Evolutionary conservation across 1,140 invertebrate species (phyloP).

Genomic region (Rhagoletis pomonella): DNA sequence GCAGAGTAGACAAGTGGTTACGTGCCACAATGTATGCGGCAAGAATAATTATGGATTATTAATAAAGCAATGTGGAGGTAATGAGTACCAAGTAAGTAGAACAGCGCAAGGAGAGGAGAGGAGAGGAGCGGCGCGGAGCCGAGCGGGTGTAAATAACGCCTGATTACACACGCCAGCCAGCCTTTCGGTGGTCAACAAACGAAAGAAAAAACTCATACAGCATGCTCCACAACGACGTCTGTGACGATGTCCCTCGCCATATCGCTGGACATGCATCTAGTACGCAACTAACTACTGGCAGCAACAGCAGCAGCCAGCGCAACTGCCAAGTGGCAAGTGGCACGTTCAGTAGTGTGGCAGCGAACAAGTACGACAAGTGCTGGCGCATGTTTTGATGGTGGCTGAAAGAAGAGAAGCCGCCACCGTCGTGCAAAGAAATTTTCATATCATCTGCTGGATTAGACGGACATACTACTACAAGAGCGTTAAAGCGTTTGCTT

Average conservation of each 20-base stretch:
- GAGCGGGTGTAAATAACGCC: neutral
- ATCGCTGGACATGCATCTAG: conserved; percentile 38
- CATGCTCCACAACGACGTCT: neutral
- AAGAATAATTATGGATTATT: conserved; percentile 52
- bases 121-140: neutral
- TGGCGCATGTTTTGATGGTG: conserved; percentile 28
- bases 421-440: neutral
- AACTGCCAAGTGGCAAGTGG: conserved; percentile 6
- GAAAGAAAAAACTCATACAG: neutral
- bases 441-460: conserved; percentile 37
- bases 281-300: conserved; percentile 7
- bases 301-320: neutral
- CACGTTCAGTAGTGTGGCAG: conserved; percentile 22
- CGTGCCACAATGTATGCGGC: conserved; percentile 45
- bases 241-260: neutral
- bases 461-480: neutral
- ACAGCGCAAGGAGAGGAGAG: no score
- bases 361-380: neutral
- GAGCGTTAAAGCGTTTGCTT: conserved; percentile 29
- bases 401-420: conserved; percentile 5
- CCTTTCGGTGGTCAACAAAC: conserved; percentile 4
- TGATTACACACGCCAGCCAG: neutral
- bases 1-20: conserved; percentile 47
- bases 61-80: conserved; percentile 37
- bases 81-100: neutral